Evolutionary conservation across 2,888 invertebrate genomes (phyloP).

Genomic region (Lasioglossum zephyrum): DNA sequence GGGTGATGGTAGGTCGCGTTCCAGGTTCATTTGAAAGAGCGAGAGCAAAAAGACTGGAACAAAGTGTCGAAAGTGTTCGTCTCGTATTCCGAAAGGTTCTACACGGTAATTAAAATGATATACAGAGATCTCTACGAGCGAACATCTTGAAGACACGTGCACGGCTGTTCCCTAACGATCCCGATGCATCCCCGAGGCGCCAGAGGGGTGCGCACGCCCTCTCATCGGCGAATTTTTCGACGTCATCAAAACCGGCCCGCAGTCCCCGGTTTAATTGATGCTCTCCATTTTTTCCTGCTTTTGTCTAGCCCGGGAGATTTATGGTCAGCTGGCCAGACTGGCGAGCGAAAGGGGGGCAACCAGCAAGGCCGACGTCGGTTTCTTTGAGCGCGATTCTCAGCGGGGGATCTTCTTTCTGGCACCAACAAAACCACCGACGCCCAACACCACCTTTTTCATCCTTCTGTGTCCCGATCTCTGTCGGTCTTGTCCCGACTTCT

Average conservation of each 20-base stretch:
- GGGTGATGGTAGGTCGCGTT: neutral
- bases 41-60: neutral
- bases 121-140: slow-evolving; percentile 35
- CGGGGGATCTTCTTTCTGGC: slow-evolving; percentile 72
- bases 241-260: slow-evolving; percentile 62
- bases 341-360: slow-evolving; percentile 48
- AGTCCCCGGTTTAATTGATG: slow-evolving; percentile 76
- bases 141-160: slow-evolving; percentile 69
- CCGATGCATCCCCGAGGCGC: slow-evolving; percentile 44
- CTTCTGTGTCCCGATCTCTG: slow-evolving; percentile 42
- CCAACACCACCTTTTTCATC: slow-evolving; percentile 54
- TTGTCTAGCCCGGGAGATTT: slow-evolving; percentile 80
- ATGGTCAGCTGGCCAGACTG: slow-evolving; percentile 69
- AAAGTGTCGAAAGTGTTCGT: slow-evolving; percentile 35
- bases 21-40: neutral
- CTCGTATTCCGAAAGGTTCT: slow-evolving; percentile 3
- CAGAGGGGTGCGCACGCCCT: slow-evolving; percentile 46
- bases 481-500: slow-evolving; percentile 41
- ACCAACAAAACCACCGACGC: slow-evolving; percentile 62
- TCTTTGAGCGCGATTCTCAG: slow-evolving; percentile 77
- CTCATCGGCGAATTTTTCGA: slow-evolving; percentile 69
- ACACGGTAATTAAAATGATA: slow-evolving; percentile 54
- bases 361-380: slow-evolving; percentile 64
- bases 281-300: slow-evolving; percentile 77
- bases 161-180: slow-evolving; percentile 55